Conservation (phyloP, 1,140 invertebrate genomes). For the Leptopilina boulardi region DNA sequence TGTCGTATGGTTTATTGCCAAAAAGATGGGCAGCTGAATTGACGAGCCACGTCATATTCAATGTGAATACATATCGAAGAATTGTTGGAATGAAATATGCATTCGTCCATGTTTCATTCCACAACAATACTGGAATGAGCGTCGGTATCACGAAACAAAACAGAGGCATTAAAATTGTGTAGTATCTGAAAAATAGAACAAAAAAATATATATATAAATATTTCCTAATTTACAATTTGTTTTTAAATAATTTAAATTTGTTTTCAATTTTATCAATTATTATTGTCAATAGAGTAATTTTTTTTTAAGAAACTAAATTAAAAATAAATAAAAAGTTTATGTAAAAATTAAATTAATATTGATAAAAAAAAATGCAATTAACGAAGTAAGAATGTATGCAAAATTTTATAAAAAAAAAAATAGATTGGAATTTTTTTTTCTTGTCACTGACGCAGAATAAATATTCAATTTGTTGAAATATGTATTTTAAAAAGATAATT, state of each 20-base stretch:
- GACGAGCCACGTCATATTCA: conserved; percentile 97
- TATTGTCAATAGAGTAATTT: no score
- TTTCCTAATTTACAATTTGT: conserved; percentile 39
- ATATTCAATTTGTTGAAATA: no score
- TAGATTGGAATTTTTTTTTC: no score
- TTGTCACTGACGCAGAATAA: no score
- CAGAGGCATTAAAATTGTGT: conserved; percentile 87
- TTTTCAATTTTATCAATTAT: no score
- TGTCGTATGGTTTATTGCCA: conserved; percentile 94
- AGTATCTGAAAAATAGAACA: conserved; percentile 83
- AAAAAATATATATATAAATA: conserved; percentile 38
- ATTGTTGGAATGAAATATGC: conserved; percentile 90
- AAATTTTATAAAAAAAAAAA: no score
- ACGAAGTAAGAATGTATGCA: no score
- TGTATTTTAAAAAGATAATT: no score
- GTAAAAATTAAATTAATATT: no score
- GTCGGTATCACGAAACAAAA: conserved; percentile 93
- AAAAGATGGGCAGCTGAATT: conserved; percentile 96
- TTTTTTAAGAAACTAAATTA: no score
- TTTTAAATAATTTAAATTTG: neutral
- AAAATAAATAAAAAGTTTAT: no score
- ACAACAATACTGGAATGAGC: conserved; percentile 86
- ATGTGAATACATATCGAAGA: conserved; percentile 89
- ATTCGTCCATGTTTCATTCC: conserved; percentile 88
- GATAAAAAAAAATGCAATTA: no score